These are phyloP conservation scores for Melanostoma scalare DNA, from an alignment of 2,888 invertebrate species.

Conservation along the genomic window DNA sequence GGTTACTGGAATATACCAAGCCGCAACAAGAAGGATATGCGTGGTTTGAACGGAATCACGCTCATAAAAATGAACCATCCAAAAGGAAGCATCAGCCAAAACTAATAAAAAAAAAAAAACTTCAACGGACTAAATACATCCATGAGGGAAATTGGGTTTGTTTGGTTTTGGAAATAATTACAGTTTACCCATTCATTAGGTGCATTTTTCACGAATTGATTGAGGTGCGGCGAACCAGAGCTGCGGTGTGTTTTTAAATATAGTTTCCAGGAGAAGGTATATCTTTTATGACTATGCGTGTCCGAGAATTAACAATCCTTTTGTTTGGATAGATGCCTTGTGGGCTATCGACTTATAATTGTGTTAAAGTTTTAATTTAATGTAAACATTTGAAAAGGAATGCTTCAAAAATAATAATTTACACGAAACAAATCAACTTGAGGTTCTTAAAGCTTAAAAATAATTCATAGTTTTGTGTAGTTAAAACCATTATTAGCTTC, in stretches of 20 bases:
- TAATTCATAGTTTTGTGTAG: too few relatives aligned
- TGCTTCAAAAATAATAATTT: too few relatives aligned
- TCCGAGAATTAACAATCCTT: conserved; percentile 50
- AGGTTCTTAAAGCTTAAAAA: too few relatives aligned
- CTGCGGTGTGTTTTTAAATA: conserved; percentile 67
- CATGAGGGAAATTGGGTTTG: conserved; percentile 69
- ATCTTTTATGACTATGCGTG: conserved; percentile 15
- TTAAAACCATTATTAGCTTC: too few relatives aligned
- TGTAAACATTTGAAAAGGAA: conserved; percentile 60
- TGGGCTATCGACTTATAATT: conserved; percentile 42
- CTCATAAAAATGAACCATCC: conserved; percentile 22
- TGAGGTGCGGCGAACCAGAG: conserved; percentile 59
- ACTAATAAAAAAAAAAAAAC: conserved; percentile 34
- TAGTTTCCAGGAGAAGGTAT: conserved; percentile 45
- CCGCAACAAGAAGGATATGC: conserved; percentile 59
- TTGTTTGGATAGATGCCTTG: conserved; percentile 66
- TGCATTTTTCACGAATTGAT: conserved; percentile 71
- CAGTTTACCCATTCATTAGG: conserved; percentile 73
- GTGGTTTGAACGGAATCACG: conserved; percentile 40
- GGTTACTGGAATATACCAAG: background rate
- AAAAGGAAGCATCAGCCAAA: conserved; percentile 36
- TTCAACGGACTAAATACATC: conserved; percentile 64
- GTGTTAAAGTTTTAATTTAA: conserved; percentile 62
- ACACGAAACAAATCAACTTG: background rate
- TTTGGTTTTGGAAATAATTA: conserved; percentile 72